These are phyloP conservation scores for Lasioglossum calceatum DNA, from an alignment of 2,888 invertebrate genomes.

Conservation along the genomic window DNA sequence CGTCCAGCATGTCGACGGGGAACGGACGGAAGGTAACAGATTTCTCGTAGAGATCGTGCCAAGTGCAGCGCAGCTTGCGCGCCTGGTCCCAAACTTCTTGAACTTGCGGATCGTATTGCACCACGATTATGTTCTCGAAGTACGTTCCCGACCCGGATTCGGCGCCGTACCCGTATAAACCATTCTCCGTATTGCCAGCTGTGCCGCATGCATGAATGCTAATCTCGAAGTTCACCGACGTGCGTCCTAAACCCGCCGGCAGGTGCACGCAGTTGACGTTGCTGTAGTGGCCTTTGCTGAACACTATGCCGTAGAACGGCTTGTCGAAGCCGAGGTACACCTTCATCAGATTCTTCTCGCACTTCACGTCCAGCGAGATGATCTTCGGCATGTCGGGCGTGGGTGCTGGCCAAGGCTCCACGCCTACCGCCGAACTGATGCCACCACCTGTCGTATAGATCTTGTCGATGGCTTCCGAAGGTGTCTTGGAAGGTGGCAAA, in stretches of 20 bases:
- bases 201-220: constrained; percentile 97
- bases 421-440: constrained; percentile 82
- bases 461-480: constrained; percentile 87
- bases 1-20: constrained; percentile 97
- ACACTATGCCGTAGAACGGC: constrained; percentile 97
- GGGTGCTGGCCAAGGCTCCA: constrained; percentile 93
- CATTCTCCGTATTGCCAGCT: constrained; percentile 95
- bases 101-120: constrained; percentile 95
- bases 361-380: constrained; percentile 95
- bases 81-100: constrained; percentile 99
- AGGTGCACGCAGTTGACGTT: constrained; percentile 96
- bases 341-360: constrained; percentile 97
- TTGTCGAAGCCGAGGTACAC: constrained; percentile 97
- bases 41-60: constrained; percentile 98
- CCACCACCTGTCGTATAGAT: constrained; percentile 84
- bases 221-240: constrained; percentile 95
- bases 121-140: constrained; percentile 97
- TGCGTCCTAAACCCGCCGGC: constrained; percentile 94
- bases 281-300: constrained; percentile 97
- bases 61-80: constrained; percentile 95
- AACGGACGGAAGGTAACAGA: constrained; percentile 97
- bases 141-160: constrained; percentile 96
- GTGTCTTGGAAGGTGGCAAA: constrained; percentile 85
- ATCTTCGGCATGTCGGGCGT: constrained; percentile 97
- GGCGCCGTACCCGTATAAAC: constrained; percentile 94